A percentile compares a stretch with the other conserved stretches of the same genome.
Conservation (phyloP, 2,113 vertebrate species). For the Vombatus ursinus region DNA sequence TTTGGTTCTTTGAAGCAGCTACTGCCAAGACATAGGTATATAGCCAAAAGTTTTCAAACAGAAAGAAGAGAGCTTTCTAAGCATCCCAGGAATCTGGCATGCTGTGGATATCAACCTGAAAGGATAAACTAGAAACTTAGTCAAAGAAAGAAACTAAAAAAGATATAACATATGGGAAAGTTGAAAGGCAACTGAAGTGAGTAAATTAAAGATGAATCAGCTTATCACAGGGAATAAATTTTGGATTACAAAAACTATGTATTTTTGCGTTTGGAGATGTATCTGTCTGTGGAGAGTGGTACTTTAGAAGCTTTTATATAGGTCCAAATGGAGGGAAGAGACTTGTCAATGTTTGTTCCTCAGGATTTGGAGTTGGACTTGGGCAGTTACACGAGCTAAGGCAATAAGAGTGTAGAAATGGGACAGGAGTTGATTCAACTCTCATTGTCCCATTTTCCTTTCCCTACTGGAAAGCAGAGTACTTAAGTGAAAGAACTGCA, state of each 20-base stretch:
- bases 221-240: slow-evolving; percentile 10
- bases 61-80: slow-evolving; percentile 17
- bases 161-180: background rate
- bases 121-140: background rate
- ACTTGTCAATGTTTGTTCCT: slow-evolving; percentile 33
- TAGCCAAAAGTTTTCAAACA: background rate
- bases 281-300: background rate
- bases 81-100: background rate
- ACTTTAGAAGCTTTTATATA: slow-evolving; percentile 35
- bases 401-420: background rate
- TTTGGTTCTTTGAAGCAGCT: slow-evolving; percentile 47
- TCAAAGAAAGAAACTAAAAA: background rate
- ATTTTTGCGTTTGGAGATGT: slow-evolving; percentile 14
- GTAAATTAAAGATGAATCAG: slow-evolving; percentile 19
- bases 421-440: background rate
- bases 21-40: slow-evolving; percentile 31
- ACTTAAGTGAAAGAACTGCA: background rate
- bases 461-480: background rate
- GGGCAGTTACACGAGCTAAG: background rate
- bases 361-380: background rate
- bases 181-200: background rate
- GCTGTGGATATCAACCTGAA: slow-evolving; percentile 10
- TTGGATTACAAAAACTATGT: slow-evolving; percentile 29
- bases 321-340: background rate
- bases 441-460: background rate